These are phyloP conservation scores for Tetramorium alpestre DNA, from an alignment of 1,140 invertebrate genomes.

Conservation along the genomic window DNA sequence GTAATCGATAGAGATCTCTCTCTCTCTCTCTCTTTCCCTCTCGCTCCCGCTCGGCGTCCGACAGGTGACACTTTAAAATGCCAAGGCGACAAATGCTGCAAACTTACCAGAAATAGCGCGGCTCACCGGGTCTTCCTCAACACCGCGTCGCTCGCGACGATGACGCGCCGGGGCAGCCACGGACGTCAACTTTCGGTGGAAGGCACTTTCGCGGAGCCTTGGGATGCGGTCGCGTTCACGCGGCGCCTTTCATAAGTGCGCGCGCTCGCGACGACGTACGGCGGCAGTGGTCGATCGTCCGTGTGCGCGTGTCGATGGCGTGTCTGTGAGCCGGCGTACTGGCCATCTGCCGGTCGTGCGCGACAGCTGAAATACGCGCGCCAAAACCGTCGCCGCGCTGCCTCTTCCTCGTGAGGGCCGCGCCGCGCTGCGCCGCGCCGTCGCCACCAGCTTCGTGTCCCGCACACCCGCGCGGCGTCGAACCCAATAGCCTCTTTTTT, in stretches of 20 bases:
- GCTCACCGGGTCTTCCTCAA: background rate
- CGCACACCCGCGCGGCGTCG: slow-evolving; percentile 52
- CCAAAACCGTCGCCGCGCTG: slow-evolving; percentile 73
- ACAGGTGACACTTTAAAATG: background rate
- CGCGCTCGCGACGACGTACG: background rate
- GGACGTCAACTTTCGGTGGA: background rate
- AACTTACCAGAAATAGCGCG: background rate
- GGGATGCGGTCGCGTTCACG: background rate
- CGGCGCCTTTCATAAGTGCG: slow-evolving; percentile 23
- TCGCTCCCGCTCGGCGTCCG: background rate
- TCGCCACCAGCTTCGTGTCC: slow-evolving; percentile 34
- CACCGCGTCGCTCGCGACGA: background rate
- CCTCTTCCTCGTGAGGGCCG: slow-evolving; percentile 28
- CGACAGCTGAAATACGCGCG: slow-evolving; percentile 73
- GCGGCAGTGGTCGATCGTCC: background rate
- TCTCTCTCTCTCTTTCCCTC: background rate
- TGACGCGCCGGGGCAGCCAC: background rate
- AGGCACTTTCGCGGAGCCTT: background rate
- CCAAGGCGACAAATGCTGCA: background rate
- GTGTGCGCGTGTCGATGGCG: background rate
- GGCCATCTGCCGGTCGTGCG: slow-evolving; percentile 82
- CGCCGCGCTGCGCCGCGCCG: slow-evolving; percentile 49
- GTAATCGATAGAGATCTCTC: background rate
- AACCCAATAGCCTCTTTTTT: background rate
- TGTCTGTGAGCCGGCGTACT: slow-evolving; percentile 56